Evolutionary conservation across 2,113 vertebrate species (phyloP).

Genomic region (Mormyrus iriodes): DNA sequence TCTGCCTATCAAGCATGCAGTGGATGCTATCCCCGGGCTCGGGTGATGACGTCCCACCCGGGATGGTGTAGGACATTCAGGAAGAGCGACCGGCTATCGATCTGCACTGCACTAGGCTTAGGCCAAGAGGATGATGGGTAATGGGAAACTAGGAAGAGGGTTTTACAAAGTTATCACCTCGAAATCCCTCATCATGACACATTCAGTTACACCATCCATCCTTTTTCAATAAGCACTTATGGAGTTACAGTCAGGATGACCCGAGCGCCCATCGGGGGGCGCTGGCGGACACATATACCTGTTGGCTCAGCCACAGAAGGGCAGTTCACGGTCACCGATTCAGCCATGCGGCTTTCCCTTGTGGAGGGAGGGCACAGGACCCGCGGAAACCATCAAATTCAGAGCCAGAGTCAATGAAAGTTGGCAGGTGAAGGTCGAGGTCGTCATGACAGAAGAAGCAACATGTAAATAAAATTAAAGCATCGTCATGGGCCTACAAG

Average conservation of each 20-base stretch:
- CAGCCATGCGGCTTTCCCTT: neutral
- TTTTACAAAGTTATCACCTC: neutral
- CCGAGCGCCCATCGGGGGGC: neutral
- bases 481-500: neutral
- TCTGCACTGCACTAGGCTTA: neutral
- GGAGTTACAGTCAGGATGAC: neutral
- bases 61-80: neutral
- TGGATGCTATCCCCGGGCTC: neutral
- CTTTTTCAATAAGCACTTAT: neutral
- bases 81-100: slow-evolving; percentile 15
- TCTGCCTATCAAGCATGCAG: neutral
- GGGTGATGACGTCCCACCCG: neutral
- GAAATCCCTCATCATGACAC: neutral
- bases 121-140: neutral
- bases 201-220: neutral
- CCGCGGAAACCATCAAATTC: neutral
- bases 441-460: neutral
- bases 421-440: neutral
- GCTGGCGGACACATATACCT: neutral
- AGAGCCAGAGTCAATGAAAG: neutral
- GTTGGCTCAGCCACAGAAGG: neutral
- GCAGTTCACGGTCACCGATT: neutral
- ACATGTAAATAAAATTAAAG: neutral
- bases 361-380: neutral
- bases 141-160: neutral